A percentile compares a stretch with the other conserved stretches of the same genome.
These are phyloP conservation scores for Xylocopa sonorina DNA, from an alignment of 1,140 invertebrate genomes.

Conservation along the genomic window DNA sequence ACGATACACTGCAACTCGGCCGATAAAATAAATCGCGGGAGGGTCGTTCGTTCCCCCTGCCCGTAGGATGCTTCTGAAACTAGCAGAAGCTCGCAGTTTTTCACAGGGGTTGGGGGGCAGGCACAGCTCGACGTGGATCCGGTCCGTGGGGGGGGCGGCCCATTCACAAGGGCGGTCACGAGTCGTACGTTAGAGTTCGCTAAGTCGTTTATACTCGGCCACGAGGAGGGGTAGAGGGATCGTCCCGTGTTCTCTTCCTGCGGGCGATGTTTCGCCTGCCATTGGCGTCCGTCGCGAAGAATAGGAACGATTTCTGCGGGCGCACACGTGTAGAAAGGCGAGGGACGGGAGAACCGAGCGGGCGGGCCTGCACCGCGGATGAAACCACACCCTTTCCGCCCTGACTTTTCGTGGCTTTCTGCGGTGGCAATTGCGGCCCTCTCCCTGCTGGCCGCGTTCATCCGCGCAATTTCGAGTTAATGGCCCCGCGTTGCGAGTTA, in stretches of 20 bases:
- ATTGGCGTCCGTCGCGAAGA: slow-evolving; percentile 56
- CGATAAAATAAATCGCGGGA: slow-evolving; percentile 57
- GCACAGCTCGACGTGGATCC: slow-evolving; percentile 36
- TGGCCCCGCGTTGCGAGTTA: slow-evolving; percentile 22
- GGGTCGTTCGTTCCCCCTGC: slow-evolving; percentile 48
- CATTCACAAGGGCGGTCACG: slow-evolving; percentile 56
- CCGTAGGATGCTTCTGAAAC: slow-evolving; percentile 45
- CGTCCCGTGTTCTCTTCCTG: slow-evolving; percentile 22
- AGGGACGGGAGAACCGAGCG: slow-evolving; percentile 23
- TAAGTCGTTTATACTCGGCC: slow-evolving; percentile 65
- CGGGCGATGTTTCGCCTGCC: slow-evolving; percentile 26
- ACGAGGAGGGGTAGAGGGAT: slow-evolving; percentile 31
- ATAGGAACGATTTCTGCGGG: slow-evolving; percentile 55
- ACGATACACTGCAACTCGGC: slow-evolving; percentile 48
- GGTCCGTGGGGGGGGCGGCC: slow-evolving; percentile 40
- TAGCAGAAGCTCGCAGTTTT: slow-evolving; percentile 57
- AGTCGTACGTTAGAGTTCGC: slow-evolving; percentile 58
- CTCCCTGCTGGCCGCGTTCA: slow-evolving; percentile 35
- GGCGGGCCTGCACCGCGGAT: not conserved
- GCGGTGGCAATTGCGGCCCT: slow-evolving; percentile 53
- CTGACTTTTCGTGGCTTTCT: slow-evolving; percentile 46
- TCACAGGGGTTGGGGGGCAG: slow-evolving; percentile 45
- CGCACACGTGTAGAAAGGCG: slow-evolving; percentile 30
- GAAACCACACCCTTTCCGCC: slow-evolving; percentile 55
- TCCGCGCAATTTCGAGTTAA: slow-evolving; percentile 57